Evolutionary conservation across 2,888 invertebrate genomes (phyloP), one percentile per base, ranked within the genome.

Genomic region (Ormyrus pomaceus): DNA sequence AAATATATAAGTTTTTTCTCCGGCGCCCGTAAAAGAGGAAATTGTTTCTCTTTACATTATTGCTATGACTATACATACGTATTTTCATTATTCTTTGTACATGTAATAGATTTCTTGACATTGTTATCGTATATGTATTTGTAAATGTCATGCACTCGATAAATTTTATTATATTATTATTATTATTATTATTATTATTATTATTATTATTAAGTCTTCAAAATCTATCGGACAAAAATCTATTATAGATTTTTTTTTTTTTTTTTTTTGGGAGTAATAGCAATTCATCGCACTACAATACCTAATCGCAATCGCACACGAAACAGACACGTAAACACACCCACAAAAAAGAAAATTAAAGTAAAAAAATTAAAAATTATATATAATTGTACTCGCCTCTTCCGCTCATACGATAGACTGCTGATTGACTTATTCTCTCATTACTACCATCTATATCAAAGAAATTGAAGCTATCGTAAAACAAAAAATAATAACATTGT

Each of bases 111-210:
- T 73, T 50, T 70, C 8, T 65, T 65, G 69, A 48, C 64, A 62
- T 73, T 81, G 62, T 77, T 72, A 66, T 77, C 59, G 61, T 75
- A 77, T 65, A 77, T 58, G 46, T 80, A 13, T 34, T 34, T 34
- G 34, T 34, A 34, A 34, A 34, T 34, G 34, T 34, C 13, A 61
- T 61, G 7, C 34, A 59, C 58, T 65, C 2, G 45, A 48, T 45
- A 19, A 70, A 8, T 68, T 68, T 71, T 72, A 65, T 66, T 75
- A 34, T 66, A 56, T 72, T 76, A 77, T 69, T 72, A 9, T 34
- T 34, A 34, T 34, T 34, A 34, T 34, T 34, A 34, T n/a, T n/a
- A n/a, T 34, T 34, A 34, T 34, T 34, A 34, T 34, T 34, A 34
- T 34, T 34, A 34, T 34, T 34, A 34, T 34, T 34, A 34, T 34